Base-by-base conservation (phyloP, 2,888 invertebrate species). In the Chironomus tentans region DNA sequence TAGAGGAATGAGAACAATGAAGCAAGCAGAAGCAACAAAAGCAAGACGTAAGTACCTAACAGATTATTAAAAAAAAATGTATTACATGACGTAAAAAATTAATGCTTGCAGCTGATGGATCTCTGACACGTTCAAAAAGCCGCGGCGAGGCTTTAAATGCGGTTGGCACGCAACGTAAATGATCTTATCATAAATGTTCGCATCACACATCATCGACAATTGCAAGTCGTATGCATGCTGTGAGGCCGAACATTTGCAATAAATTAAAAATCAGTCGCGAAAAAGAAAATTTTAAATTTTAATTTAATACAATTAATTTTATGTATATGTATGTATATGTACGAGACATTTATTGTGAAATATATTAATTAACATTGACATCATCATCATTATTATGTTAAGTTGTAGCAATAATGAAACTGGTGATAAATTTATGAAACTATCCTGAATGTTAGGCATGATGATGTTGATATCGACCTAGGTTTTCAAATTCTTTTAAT, bases 111-210 rank as follows among this genome's bases (percentile, higher is more conserved):
- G 90, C 87, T 81, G 90, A 91, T 82, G 89, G 88, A 78, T 87
- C 88, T 79, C 84, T 93, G 82, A 90, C 92, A 83, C 88, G 93
- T 83, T 91, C 92, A 79, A 88, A 91, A 82, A 93, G 93, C 85
- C 91, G 93, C 83, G 91, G 92, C 80, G 93, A 93, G 82, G 91
- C 92, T 80, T 87, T 93, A 81, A 92, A 91, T 84, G 87, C 88
- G 78, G 86, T 90, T 79, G 91, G 91, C 79, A 88, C 88, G 73
- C 80, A 81, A 79, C 83, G 83, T 76, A 84, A 84, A 84, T 84
- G 84, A 84, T 84, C 82, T 78, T 84, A 82, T 78, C 83, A 83
- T 77, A 83, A 84, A 81, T 84, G 84, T 83, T 84, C 83, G 82
- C 84, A 84, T 82, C 84, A 84, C 79, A 77, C 62, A n/a, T 68